These are phyloP conservation scores for Nasonia vitripennis DNA, from an alignment of 1,140 invertebrate genomes.

Conservation along the genomic window DNA sequence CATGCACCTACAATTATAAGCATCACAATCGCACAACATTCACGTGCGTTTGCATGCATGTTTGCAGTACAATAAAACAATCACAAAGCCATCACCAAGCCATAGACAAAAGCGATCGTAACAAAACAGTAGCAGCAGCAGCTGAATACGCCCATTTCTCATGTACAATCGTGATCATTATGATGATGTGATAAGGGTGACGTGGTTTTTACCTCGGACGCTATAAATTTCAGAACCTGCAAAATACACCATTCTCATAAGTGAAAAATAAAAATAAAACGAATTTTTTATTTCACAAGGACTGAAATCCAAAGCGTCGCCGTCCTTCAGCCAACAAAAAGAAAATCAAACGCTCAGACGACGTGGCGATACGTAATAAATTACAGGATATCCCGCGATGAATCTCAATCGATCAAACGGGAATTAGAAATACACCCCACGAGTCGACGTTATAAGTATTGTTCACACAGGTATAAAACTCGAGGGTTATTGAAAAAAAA, in stretches of 20 bases:
- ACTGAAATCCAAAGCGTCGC: background rate
- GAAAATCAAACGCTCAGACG: background rate
- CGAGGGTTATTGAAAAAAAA: background rate
- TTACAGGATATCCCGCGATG: too few species aligned
- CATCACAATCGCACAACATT: background rate
- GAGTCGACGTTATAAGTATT: too few species aligned
- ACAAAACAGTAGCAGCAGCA: background rate
- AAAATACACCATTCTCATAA: background rate
- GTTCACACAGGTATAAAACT: background rate
- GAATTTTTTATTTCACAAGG: too few species aligned
- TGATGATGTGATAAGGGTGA: conserved; percentile 10
- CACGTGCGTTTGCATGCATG: conserved; percentile 7
- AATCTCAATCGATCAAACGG: too few species aligned
- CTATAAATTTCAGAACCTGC: conserved; percentile 12
- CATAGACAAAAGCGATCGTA: conserved; percentile 11
- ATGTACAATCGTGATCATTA: background rate
- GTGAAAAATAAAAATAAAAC: too few species aligned
- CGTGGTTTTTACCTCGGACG: background rate
- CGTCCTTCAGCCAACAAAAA: background rate
- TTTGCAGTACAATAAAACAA: background rate
- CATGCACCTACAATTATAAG: conserved; percentile 22
- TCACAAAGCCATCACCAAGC: conserved; percentile 31
- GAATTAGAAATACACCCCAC: too few species aligned
- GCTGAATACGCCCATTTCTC: background rate
- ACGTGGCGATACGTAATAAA: too few species aligned